phyloP scores from a whole-genome alignment of 2,888 invertebrate species.

The Spilosoma lubricipeda region DNA sequence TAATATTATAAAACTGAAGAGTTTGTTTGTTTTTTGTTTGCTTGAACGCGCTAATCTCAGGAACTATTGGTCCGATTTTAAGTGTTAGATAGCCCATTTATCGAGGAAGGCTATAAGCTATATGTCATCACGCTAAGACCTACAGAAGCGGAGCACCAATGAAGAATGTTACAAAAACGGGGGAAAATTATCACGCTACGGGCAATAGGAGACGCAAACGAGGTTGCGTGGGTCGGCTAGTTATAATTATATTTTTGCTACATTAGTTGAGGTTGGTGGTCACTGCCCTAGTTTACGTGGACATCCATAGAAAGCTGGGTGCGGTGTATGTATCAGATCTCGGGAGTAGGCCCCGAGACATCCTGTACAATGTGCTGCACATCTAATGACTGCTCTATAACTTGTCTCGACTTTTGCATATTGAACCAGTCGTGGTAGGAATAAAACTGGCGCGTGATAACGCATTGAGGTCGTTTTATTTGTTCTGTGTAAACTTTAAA shows the following conservation, averaged over 20 bases:
- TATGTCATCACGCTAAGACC: no score
- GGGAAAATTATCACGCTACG: no score
- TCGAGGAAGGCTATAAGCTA: no score
- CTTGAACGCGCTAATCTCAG: no score
- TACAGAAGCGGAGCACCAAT: no score
- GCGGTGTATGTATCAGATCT: conserved; percentile 71
- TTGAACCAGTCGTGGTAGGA: conserved; percentile 52
- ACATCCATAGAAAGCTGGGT: conserved; percentile 72
- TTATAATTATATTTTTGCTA: background rate
- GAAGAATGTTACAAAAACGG: no score
- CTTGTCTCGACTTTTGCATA: conserved; percentile 53
- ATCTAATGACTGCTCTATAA: conserved; percentile 66
- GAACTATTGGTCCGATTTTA: no score
- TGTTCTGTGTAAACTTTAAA: background rate
- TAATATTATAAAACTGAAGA: no score
- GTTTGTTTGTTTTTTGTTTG: no score
- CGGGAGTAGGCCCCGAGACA: conserved; percentile 71
- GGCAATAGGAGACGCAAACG: no score
- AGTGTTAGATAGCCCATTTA: no score
- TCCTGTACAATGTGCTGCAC: conserved; percentile 76
- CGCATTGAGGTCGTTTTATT: conserved; percentile 34
- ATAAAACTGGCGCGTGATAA: conserved; percentile 45
- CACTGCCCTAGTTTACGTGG: conserved; percentile 53
- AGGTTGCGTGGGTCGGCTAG: no score
- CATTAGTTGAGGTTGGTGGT: background rate